Base-by-base conservation (phyloP, 2,888 invertebrate genomes). In the Eristalis tenax region DNA sequence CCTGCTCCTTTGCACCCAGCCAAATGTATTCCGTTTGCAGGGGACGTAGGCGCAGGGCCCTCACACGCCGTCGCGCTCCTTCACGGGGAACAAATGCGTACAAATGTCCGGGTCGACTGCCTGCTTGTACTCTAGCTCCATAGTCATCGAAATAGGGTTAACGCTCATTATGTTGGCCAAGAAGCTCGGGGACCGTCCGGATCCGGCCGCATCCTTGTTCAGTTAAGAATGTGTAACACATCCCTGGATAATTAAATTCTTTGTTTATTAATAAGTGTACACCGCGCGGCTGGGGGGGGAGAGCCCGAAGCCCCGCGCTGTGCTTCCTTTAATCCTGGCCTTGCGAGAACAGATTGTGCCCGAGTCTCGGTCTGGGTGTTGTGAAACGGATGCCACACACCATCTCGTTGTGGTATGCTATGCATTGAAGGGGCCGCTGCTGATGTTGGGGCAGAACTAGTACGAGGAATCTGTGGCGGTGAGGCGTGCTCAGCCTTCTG, bases 171-270 rank as follows among this genome's bases (percentile, higher is more conserved):
- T 86, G 81, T 43, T 74, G 81, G 38, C n/a, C 65, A 59, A 57
- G 43, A 69, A 69, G 43, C 26, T 71, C 38, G 71, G 63, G 68
- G 77, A 81, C 71, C 50, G 57, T 78, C 56, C 79, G 59, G 11
- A 35, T 40, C 68, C 23, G 40, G 59, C 63, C 71, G 56, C 68
- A 70, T 66, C 43, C 15, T 13, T 40, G 40, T 64, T 40, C 43
- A 57, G 61, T 18, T 35, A 79, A 35, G 28, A 87, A 83, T 83
- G 75, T 86, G 86, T 86, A 75, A 83, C 87, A 87, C 87, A 79
- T 87, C 87, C 87, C 83, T 73, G 79, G 87, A 83, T 80, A 87
- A 76, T 87, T 75, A 63, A 86, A 75, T 83, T 83, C 73, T 83
- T 80, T 87, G 79, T 87, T 71, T 79, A 76, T 76, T 78, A 83